phyloP scores from a whole-genome alignment of 1,140 invertebrate genomes.

The Rhopalosiphum maidis region DNA sequence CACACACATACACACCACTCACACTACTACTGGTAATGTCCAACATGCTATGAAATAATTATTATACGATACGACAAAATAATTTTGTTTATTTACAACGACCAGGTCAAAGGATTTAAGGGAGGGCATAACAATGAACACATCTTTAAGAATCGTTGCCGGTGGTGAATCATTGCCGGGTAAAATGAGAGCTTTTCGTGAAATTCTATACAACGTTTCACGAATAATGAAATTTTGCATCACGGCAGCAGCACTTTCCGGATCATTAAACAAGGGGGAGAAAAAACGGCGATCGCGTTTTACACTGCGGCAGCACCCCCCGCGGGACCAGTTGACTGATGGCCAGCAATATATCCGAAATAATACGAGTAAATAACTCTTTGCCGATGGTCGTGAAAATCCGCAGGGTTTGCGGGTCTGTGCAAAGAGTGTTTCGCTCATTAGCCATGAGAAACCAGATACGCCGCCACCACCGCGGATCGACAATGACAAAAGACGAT shows the following conservation, averaged over 20 bases:
- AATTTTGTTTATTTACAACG: not conserved
- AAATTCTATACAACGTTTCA: not conserved
- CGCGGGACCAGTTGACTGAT: conserved; percentile 52
- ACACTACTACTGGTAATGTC: not conserved
- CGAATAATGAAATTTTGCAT: conserved; percentile 20
- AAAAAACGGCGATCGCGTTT: not conserved
- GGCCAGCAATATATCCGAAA: conserved; percentile 7
- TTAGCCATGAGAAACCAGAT: conserved; percentile 43
- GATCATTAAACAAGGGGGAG: conserved; percentile 25
- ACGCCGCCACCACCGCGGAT: not conserved
- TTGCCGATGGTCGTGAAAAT: conserved; percentile 7
- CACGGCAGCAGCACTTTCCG: not conserved
- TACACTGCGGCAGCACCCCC: not conserved
- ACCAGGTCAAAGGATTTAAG: not conserved
- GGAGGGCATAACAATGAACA: not conserved
- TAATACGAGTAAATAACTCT: conserved; percentile 41
- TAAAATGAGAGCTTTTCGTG: conserved; percentile 2
- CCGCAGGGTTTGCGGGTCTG: not conserved
- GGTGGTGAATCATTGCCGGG: not conserved
- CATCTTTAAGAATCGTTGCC: not conserved
- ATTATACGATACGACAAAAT: not conserved
- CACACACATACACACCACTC: not conserved
- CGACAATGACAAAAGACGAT: conserved; percentile 51
- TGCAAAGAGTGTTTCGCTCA: conserved; percentile 51
- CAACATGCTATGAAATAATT: not conserved